Evolutionary conservation across 1,140 invertebrate genomes (phyloP), one percentile per base, ranked within the genome.

Genomic region (Reticulitermes speratus): DNA sequence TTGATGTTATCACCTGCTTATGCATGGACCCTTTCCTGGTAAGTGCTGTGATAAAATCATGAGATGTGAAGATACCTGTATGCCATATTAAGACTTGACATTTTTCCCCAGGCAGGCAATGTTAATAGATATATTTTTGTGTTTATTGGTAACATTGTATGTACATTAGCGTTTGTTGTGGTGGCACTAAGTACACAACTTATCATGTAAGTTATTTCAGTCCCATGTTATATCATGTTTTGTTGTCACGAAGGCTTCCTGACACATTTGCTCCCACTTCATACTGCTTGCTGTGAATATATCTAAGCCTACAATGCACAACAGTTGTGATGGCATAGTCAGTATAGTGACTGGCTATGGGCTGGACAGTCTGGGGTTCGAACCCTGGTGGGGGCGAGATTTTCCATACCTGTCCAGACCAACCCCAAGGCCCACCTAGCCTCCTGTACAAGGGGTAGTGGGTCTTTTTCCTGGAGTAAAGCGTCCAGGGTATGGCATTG

Each of bases 151-250:
- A 55, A 75, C 65, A 75, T 14, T 75, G 65, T 75, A 75, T 75
- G 65, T 75, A 75, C 65, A 30, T 75, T 75, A 30, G 65, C n/a
- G 7, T 75, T 21, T 23, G 1, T 65, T 65, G 59, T 65, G 59
- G 59, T 14, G 25, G n/a, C 65, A 30, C n/a, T 55, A 55, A 12
- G 19, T 55, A 55, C 19, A 5, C 52, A 19, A 19, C 52, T 16
- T 75, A 16, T 75, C 65, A 75, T 75, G 65, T 75, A 75, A 75
- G 30, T 75, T 75, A 75, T 75, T 75, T 75, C 9, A 75, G n/a
- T 25, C n/a, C 65, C 65, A 30, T 75, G 65, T 75, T 75, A 25
- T 75, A 75, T 75, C 65, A 75, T 75, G 65, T 75, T 75, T n/a
- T 30, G 2, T 75, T 75, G 65, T 75, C 30, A 75, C 12, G n/a